phyloP scores from a whole-genome alignment of 1,140 invertebrate genomes.

The Drosophila trapezifrons region DNA sequence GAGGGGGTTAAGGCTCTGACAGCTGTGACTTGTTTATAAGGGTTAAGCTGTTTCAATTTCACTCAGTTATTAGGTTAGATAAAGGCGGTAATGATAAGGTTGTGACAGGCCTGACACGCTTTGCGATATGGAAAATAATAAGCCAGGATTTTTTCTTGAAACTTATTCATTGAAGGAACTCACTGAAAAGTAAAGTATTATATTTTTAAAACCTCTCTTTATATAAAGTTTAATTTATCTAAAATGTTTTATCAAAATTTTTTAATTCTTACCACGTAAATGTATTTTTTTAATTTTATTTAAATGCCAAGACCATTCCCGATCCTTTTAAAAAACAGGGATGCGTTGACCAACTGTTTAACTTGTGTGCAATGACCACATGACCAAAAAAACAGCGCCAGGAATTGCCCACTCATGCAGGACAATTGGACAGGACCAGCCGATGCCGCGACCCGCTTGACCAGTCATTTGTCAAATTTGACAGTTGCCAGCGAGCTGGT shows the following conservation, averaged over 20 bases:
- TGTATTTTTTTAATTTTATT: background rate
- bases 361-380: constrained; percentile 64
- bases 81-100: constrained; percentile 76
- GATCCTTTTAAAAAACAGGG: background rate
- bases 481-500: constrained; percentile 43
- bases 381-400: constrained; percentile 7
- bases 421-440: constrained; percentile 55
- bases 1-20: constrained; percentile 36
- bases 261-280: background rate
- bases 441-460: constrained; percentile 34
- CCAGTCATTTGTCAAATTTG: constrained; percentile 72
- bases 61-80: constrained; percentile 75
- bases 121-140: constrained; percentile 35
- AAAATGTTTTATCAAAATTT: background rate
- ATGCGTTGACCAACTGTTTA: constrained; percentile 57
- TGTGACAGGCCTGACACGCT: constrained; percentile 62
- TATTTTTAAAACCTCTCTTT: no score
- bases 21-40: constrained; percentile 71
- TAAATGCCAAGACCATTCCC: background rate
- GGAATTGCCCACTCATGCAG: constrained; percentile 56
- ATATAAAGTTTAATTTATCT: no score
- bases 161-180: background rate
- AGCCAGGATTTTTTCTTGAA: background rate
- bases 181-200: background rate
- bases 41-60: constrained; percentile 82